phyloP scores from a whole-genome alignment of 2,113 vertebrate species.

The Phaethon lepturus region DNA sequence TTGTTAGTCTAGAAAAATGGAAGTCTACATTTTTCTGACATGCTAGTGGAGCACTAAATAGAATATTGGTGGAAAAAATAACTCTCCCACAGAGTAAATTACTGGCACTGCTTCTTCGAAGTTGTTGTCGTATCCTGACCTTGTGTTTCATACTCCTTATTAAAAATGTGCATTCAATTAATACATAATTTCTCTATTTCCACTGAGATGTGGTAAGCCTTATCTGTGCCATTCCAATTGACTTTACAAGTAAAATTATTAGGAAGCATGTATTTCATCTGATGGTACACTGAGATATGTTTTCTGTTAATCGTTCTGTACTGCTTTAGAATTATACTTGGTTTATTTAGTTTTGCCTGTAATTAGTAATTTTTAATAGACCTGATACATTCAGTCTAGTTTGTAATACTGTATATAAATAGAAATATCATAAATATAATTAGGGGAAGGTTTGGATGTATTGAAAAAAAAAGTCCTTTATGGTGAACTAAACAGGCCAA shows the following conservation, averaged over 20 bases:
- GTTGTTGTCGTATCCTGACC: not conserved
- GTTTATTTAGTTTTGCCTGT: not conserved
- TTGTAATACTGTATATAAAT: not conserved
- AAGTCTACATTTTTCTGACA: not conserved
- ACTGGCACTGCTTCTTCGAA: not conserved
- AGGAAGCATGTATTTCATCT: not conserved
- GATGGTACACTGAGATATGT: not conserved
- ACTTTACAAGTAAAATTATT: not conserved
- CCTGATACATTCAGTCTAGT: not conserved
- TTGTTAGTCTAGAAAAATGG: not conserved
- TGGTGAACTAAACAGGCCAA: not conserved
- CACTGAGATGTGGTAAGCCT: not conserved
- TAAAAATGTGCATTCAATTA: slow-evolving; percentile 5
- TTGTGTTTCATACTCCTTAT: not conserved
- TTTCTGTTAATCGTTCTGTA: slow-evolving; percentile 6
- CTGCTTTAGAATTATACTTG: not conserved
- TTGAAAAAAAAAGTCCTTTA: not conserved
- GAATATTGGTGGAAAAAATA: not conserved
- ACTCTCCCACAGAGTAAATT: not conserved
- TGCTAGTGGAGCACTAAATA: not conserved
- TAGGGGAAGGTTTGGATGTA: not conserved
- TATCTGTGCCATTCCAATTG: slow-evolving; percentile 8
- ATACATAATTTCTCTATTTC: not conserved
- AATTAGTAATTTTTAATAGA: slow-evolving; percentile 1
- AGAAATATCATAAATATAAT: not conserved